These are phyloP conservation scores for Masnerella sp. DNA, from an alignment of 2,888 invertebrate genomes.

Conservation along the genomic window DNA sequence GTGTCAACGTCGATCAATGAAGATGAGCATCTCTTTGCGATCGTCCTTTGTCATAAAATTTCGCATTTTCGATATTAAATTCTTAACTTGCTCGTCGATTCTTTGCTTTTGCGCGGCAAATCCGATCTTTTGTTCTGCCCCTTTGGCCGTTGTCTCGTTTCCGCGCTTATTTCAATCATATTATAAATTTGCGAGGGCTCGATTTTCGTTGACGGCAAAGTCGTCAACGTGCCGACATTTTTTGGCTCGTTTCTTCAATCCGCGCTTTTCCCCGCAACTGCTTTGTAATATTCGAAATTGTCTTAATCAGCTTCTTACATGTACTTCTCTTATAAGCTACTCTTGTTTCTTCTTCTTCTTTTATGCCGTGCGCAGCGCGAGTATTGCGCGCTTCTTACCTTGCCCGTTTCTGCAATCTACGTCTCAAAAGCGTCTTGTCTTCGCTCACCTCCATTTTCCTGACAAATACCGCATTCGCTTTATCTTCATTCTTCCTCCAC, in stretches of 20 bases:
- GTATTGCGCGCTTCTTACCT: constrained; percentile 28
- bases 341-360: constrained; percentile 41
- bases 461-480: constrained; percentile 40
- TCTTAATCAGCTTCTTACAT: constrained; percentile 37
- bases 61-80: constrained; percentile 52
- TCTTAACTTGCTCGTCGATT: constrained; percentile 44
- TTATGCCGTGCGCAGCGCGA: constrained; percentile 7
- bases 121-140: constrained; percentile 42
- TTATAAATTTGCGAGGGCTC: constrained; percentile 45
- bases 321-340: constrained; percentile 28
- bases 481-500: constrained; percentile 33
- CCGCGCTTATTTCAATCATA: constrained; percentile 50
- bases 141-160: constrained; percentile 44
- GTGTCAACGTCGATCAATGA: constrained; percentile 40
- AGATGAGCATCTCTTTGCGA: constrained; percentile 22
- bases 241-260: constrained; percentile 31
- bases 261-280: constrained; percentile 19
- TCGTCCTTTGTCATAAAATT: constrained; percentile 41
- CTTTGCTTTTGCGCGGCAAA: constrained; percentile 38
- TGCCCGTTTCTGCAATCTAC: constrained; percentile 26
- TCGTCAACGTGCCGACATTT: constrained; percentile 30
- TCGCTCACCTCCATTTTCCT: constrained; percentile 39
- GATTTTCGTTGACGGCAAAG: constrained; percentile 41
- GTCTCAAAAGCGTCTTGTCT: constrained; percentile 44
- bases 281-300: constrained; percentile 45